Evolutionary conservation across 2,113 vertebrate genomes (phyloP), one percentile per base, ranked within the genome.

Genomic region (Gulo gulo): DNA sequence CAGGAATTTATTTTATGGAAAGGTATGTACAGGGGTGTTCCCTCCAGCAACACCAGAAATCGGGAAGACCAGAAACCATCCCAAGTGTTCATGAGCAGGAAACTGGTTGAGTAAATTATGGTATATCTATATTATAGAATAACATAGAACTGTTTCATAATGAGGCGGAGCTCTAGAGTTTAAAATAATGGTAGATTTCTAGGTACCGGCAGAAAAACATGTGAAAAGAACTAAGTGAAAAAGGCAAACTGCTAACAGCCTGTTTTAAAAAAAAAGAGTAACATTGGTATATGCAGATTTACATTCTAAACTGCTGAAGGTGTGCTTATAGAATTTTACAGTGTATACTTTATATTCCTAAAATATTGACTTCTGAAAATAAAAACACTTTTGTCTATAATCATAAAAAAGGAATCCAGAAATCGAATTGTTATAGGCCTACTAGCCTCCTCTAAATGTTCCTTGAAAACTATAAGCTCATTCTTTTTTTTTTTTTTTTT

Each of bases 1-100:
- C 63, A 84, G 42, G 76, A 95, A 93, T 61, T 85, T 88, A 91
- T 78, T 93, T 96, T 88, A 92, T 26, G 73, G 57, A 96, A 95
- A 87, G 24, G 55, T 50, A 61, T 3, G 2, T 26, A 83, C 13
- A 90, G 34, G 63, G 55, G 79, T n/a, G 13, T 93, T 88, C 45
- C 45, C 31, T 80, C 91, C 1, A 31, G 31, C 50, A 85, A 45
- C 71, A 78, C 52, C 69, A 84, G 63, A 90, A 89, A 80, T 81
- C n/a, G 59, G 23, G 92, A 65, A 97, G 83, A 65, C 6, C 94
- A 57, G 96, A 93, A 93, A 65, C 69, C 31, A 83, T 81, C 57
- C 93, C 79, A 89, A 90, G 47, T 23, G n/a, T 93, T 47, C 76
- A 71, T 88, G 71, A 85, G 90, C 50, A 84, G 85, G 39, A 97